Base-by-base conservation (phyloP, 2,888 invertebrate species). In the Macrostomum cliftonense region DNA sequence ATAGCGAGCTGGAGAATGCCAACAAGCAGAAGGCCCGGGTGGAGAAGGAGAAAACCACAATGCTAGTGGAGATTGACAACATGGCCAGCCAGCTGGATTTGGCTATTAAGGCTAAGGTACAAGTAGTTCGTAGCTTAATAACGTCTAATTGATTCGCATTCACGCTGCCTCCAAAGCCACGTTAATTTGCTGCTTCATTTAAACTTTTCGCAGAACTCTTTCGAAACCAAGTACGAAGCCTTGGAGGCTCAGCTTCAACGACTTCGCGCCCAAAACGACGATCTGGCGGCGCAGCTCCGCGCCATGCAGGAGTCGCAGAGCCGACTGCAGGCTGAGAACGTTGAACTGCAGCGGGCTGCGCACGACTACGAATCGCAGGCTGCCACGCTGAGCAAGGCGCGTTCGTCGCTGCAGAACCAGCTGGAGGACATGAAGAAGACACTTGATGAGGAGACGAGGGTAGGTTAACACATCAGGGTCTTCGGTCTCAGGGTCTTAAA, bases 1-100 rank as follows among this genome's bases (percentile, higher is more conserved):
- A 93, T 74, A 95, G 97, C 71, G 97, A 99, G 77, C 80, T 97
- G 73, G 97, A 97, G 74, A 81, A 82, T 73, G 78, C 93, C 67
- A 81, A 87, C 73, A 95, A 95, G 77, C 79, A 83, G 70, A 95
- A 84, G 77, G 71, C 21, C 75, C 97, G 95, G 76, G 77, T 83
- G 70, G 97, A 97, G 75, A 95, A 97, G 75, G 97, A 97, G 72
- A 95, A 91, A 75, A 77, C 83, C 67, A 88, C 89, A 76, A 86
- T 95, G 78, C 89, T 95, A 75, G 80, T 88, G 67, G 97, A 97
- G 77, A 85, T 97, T 56, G 95, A 93, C 76, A 91, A 91, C 75
- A 78, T 95, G 61, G 78, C 93, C 71, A 80, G 88, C 64, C 89
- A 91, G 77, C 81, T 93, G 65, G 97, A 97, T 74, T 79, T 79